Percentiles rank a stretch among this genome's conserved stretches.
phyloP scores from a whole-genome alignment of 2,888 invertebrate species.

The Hymenopus coronatus region DNA sequence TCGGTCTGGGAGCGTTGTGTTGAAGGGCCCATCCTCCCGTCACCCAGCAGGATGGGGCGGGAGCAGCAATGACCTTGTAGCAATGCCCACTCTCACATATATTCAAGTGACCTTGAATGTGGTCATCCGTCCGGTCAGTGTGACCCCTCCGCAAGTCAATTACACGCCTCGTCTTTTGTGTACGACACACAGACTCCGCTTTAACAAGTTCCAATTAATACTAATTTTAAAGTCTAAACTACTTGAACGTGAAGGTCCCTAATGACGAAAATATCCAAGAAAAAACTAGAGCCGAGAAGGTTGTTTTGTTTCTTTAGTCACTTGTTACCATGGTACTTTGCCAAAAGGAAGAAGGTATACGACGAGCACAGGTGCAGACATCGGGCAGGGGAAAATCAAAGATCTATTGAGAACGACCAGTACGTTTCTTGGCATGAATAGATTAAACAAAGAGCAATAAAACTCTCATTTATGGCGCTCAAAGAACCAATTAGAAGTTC shows the following conservation, averaged over 20 bases:
- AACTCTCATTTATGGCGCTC: too few species aligned
- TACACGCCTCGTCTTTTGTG: neutral
- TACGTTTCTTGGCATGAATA: neutral
- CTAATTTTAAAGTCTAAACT: slow-evolving; percentile 1
- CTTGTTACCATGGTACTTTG: neutral
- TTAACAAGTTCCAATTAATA: slow-evolving; percentile 4
- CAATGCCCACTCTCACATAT: slow-evolving; percentile 16
- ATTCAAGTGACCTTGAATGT: slow-evolving; percentile 17
- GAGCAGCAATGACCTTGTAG: slow-evolving; percentile 12
- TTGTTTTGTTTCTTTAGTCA: neutral
- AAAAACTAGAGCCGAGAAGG: neutral
- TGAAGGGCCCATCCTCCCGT: too few species aligned
- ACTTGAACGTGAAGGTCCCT: neutral
- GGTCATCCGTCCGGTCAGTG: slow-evolving; percentile 9
- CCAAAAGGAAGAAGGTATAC: neutral
- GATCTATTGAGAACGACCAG: neutral
- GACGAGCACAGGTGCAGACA: neutral
- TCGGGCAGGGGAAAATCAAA: neutral
- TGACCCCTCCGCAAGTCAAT: slow-evolving; percentile 4
- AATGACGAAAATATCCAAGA: neutral
- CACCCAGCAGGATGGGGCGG: neutral
- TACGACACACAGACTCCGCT: too few species aligned
- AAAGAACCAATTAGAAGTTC: too few species aligned
- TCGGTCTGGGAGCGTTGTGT: neutral
- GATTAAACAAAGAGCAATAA: neutral